These are phyloP conservation scores for Solea solea DNA, from an alignment of 2,113 vertebrate species.

Conservation along the genomic window DNA sequence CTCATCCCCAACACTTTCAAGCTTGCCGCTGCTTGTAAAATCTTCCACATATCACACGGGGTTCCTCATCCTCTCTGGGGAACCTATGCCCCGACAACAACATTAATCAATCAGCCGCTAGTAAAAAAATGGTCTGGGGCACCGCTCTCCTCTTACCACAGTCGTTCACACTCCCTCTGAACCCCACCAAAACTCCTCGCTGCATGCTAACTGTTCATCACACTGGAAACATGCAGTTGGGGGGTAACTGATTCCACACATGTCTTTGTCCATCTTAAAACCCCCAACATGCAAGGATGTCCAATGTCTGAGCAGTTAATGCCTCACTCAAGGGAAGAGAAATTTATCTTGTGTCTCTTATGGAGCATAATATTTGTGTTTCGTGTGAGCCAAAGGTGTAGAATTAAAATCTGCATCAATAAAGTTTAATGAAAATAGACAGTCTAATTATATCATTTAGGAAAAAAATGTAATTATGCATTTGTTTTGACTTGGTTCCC, in stretches of 20 bases:
- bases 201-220: slow-evolving; percentile 72
- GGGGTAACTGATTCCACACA: slow-evolving; percentile 82
- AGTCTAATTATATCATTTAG: background rate
- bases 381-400: slow-evolving; percentile 1
- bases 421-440: slow-evolving; percentile 3
- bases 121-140: slow-evolving; percentile 60
- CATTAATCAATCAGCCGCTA: slow-evolving; percentile 82
- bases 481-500: slow-evolving; percentile 6
- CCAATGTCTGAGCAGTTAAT: slow-evolving; percentile 64
- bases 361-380: slow-evolving; percentile 48
- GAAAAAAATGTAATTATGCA: slow-evolving; percentile 5
- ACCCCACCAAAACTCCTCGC: slow-evolving; percentile 51
- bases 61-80: slow-evolving; percentile 83
- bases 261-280: slow-evolving; percentile 80
- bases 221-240: slow-evolving; percentile 64
- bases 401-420: slow-evolving; percentile 5
- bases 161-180: slow-evolving; percentile 65
- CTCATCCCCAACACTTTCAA: slow-evolving; percentile 89
- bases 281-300: slow-evolving; percentile 65
- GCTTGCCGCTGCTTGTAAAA: slow-evolving; percentile 88
- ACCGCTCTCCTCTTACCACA: slow-evolving; percentile 75
- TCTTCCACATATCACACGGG: slow-evolving; percentile 85
- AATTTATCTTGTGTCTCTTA: slow-evolving; percentile 66
- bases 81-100: slow-evolving; percentile 78
- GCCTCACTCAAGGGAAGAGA: slow-evolving; percentile 59